These are phyloP conservation scores for Helogale parvula DNA, from an alignment of 2,113 vertebrate species.

Conservation along the genomic window DNA sequence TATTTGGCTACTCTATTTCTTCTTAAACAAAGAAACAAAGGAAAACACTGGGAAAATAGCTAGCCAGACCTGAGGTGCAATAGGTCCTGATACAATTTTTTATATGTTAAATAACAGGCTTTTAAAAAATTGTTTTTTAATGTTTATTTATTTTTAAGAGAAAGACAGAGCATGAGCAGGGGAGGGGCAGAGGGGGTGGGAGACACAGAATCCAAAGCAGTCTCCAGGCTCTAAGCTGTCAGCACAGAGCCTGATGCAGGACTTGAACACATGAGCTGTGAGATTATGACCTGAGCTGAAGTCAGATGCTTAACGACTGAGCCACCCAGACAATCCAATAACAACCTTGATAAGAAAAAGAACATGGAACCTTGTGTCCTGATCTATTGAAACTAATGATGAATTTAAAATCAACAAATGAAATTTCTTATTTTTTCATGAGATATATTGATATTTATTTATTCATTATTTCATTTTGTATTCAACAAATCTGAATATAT, in stretches of 20 bases:
- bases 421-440: neutral
- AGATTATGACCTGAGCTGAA: too few species aligned
- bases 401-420: neutral
- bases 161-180: too few species aligned
- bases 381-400: neutral
- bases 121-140: neutral
- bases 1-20: neutral
- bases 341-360: neutral
- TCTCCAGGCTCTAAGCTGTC: too few species aligned
- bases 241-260: too few species aligned
- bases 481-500: neutral
- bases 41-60: neutral
- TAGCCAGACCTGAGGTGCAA: neutral
- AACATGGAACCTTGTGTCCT: neutral
- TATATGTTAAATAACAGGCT: neutral
- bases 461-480: neutral
- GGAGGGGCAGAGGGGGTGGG: too few species aligned
- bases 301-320: too few species aligned
- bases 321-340: neutral
- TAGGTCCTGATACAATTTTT: neutral
- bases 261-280: too few species aligned
- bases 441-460: neutral
- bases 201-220: too few species aligned
- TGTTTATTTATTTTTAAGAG: too few species aligned
- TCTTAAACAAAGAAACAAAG: neutral